phyloP scores from a whole-genome alignment of 1,140 invertebrate genomes.

The Zaprionus ghesquierei region DNA sequence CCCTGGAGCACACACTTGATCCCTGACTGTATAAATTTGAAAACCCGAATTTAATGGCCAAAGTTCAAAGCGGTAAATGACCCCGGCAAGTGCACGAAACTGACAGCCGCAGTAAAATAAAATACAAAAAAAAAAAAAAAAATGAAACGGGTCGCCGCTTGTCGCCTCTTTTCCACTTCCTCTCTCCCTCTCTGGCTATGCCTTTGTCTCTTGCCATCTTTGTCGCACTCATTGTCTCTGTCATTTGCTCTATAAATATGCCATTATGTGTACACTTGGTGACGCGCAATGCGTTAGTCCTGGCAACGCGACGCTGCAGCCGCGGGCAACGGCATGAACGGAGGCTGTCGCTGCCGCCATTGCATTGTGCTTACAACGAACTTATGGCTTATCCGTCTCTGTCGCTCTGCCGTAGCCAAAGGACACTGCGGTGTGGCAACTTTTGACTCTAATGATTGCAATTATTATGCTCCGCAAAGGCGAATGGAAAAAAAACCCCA shows the following conservation, averaged over 20 bases:
- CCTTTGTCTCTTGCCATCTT: not conserved
- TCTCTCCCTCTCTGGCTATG: not conserved
- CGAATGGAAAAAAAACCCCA: constrained; percentile 35
- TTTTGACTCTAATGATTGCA: constrained; percentile 81
- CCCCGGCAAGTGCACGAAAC: constrained; percentile 55
- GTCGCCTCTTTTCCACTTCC: not conserved
- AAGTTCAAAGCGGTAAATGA: constrained; percentile 67
- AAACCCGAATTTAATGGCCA: constrained; percentile 24
- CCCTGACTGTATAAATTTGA: constrained; percentile 18
- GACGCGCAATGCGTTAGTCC: constrained; percentile 62
- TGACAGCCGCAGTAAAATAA: constrained; percentile 50
- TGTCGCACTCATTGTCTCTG: constrained; percentile 2
- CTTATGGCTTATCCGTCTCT: constrained; percentile 15
- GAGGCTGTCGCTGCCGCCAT: constrained; percentile 11
- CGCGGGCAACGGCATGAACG: constrained; percentile 23
- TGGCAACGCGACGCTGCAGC: constrained; percentile 22
- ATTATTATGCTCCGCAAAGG: constrained; percentile 68
- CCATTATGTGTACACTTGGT: constrained; percentile 71
- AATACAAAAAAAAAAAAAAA: constrained; percentile 4
- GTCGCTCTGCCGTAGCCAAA: constrained; percentile 40
- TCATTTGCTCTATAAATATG: constrained; percentile 69
- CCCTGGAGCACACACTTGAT: not conserved
- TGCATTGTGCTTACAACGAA: constrained; percentile 61
- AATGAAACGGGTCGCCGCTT: constrained; percentile 9
- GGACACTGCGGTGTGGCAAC: constrained; percentile 79